Conservation (phyloP, 2,113 vertebrate species). For the Phodopus roborovskii region DNA sequence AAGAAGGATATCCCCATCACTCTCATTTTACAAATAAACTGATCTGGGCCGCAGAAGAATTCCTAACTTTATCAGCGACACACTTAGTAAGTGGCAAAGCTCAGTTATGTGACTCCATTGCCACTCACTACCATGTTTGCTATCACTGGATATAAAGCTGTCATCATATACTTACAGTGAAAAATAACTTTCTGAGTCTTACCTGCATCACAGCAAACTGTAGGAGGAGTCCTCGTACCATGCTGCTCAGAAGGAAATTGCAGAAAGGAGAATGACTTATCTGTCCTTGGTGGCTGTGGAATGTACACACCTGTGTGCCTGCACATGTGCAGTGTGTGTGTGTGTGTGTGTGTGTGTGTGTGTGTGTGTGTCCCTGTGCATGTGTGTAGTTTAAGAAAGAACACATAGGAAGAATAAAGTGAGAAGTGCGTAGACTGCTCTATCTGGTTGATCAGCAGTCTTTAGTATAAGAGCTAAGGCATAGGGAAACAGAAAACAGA, state of each 20-base stretch:
- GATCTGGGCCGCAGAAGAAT: not conserved
- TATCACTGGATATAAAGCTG: not conserved
- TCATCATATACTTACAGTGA: not conserved
- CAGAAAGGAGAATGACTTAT: not conserved
- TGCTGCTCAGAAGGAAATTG: not conserved
- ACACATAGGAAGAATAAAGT: not conserved
- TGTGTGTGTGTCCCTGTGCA: no score
- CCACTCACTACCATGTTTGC: not conserved
- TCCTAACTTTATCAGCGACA: not conserved
- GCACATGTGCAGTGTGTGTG: not conserved
- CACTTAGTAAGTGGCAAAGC: not conserved
- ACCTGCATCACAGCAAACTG: not conserved
- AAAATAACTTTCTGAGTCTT: not conserved
- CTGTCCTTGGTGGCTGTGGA: no score
- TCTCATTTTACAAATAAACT: not conserved
- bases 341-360: not conserved
- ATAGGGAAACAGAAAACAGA: no score
- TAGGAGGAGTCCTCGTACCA: not conserved
- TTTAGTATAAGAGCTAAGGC: not conserved
- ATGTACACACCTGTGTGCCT: not conserved
- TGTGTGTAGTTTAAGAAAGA: not conserved
- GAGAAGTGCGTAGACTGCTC: accelerated
- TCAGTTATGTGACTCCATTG: not conserved
- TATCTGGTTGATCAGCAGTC: not conserved
- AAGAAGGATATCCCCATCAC: no score